Base-by-base conservation (phyloP, 1,140 invertebrate species). In the Parasteatoda tepidariorum region DNA sequence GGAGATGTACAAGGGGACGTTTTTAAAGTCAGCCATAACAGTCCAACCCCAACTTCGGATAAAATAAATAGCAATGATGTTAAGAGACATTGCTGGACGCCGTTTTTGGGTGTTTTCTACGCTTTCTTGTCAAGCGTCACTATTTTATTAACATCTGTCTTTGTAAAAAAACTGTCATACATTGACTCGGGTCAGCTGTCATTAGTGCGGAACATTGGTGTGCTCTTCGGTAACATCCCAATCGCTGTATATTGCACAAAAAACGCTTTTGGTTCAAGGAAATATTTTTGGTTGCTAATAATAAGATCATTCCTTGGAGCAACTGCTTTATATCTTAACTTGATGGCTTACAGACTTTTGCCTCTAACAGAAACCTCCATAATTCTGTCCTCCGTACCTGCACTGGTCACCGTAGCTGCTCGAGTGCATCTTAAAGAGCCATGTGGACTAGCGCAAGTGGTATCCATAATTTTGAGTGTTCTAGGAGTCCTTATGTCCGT, bases 381-480 rank as follows among this genome's bases (percentile, higher is more conserved):
- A 4, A 94, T 97, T 66, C 94, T 96, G n/a, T 96, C 97, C 88
- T 96, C 95, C 48, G 94, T 94, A 18, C 94, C 94, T 15, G 95
- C 97, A 13, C 96, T 97, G 90, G 95, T 96, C n/a, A 93, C 94
- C 54, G 93, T 97, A 86, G 96, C 96, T 88, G 95, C 95, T 5
- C 91, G 93, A 81, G 92, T 96, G 85, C 96, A 96, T 89, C 90
- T 97, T 2, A 96, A 96, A 88, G 86, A 86, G 41, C 54, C 66
- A 7, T 84, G 75, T 38, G 74, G 73, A 22, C 0, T 83, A 24
- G 95, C 95, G 87, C 95, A 95, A 86, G 92, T 93, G 9, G 88
- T 95, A 57, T 95, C 94, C 22, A 94, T 96, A 55, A 90, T 94
- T 85, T 88, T 96, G 67, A 96, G 95, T 6, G 88, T 96, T 22